phyloP scores from a whole-genome alignment of 2,888 invertebrate genomes.

The Micoletzkya japonica region DNA sequence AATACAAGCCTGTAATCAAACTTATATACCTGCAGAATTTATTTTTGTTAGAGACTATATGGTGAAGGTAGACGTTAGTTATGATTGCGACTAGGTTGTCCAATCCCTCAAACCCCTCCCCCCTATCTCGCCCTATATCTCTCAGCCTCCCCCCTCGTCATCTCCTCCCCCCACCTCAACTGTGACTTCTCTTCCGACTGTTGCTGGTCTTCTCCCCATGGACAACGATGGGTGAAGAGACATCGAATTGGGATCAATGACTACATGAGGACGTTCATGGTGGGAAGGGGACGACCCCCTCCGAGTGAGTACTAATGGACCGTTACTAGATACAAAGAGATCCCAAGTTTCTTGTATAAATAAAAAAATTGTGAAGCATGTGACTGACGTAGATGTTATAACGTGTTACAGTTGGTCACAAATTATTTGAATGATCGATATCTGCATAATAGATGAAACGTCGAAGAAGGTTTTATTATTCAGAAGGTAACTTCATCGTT shows the following conservation, averaged over 20 bases:
- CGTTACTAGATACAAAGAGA: background rate
- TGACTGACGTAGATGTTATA: background rate
- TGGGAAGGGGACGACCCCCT: constrained; percentile 44
- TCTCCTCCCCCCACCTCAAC: background rate
- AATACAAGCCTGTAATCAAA: too few species aligned
- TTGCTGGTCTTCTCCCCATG: constrained; percentile 25
- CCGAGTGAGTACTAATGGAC: constrained; percentile 33
- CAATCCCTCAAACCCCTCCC: background rate
- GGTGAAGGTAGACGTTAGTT: too few species aligned
- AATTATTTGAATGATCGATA: background rate
- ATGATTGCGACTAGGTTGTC: too few species aligned
- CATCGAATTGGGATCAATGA: constrained; percentile 37
- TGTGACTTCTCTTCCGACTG: constrained; percentile 25
- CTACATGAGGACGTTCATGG: constrained; percentile 45
- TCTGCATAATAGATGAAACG: background rate
- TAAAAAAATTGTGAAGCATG: background rate
- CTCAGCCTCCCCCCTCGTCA: background rate
- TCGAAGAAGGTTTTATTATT: background rate
- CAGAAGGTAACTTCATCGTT: constrained; percentile 25
- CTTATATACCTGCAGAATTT: too few species aligned
- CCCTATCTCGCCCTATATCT: too few species aligned
- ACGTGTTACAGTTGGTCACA: background rate
- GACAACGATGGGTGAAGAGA: constrained; percentile 18
- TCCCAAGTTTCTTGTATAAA: background rate
- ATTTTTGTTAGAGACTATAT: too few species aligned